Conservation (phyloP, 2,113 vertebrate genomes). For the Erinaceus europaeus region DNA sequence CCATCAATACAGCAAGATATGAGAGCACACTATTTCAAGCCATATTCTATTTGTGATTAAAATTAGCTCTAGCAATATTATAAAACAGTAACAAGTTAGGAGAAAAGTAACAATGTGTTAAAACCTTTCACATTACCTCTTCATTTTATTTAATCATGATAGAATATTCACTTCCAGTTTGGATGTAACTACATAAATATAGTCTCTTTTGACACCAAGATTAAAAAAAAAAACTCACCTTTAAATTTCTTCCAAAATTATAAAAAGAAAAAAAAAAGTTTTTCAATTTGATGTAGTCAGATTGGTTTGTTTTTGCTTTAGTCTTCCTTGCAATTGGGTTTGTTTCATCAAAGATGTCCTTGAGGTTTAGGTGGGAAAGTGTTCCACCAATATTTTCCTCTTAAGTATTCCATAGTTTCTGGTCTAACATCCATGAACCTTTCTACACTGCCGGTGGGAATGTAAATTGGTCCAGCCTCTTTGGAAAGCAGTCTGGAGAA, state of each 20-base stretch:
- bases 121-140: background rate
- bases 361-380: too few relatives aligned
- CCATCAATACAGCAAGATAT: background rate
- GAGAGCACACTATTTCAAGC: background rate
- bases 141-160: background rate
- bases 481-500: too few relatives aligned
- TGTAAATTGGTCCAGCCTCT: too few relatives aligned
- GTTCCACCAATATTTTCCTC: too few relatives aligned
- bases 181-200: background rate
- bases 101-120: background rate
- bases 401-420: too few relatives aligned
- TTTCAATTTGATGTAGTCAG: too few relatives aligned
- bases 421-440: too few relatives aligned
- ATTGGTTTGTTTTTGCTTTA: too few relatives aligned
- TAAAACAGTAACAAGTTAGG: background rate
- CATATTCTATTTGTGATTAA: background rate
- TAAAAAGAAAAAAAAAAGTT: too few relatives aligned
- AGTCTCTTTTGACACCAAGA: background rate
- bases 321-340: too few relatives aligned
- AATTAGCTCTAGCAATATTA: background rate
- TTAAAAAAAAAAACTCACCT: background rate
- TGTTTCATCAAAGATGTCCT: too few relatives aligned
- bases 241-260: background rate
- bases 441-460: too few relatives aligned
- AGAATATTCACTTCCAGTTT: background rate